phyloP scores from a whole-genome alignment of 2,113 vertebrate species.

The Tenrec ecaudatus region DNA sequence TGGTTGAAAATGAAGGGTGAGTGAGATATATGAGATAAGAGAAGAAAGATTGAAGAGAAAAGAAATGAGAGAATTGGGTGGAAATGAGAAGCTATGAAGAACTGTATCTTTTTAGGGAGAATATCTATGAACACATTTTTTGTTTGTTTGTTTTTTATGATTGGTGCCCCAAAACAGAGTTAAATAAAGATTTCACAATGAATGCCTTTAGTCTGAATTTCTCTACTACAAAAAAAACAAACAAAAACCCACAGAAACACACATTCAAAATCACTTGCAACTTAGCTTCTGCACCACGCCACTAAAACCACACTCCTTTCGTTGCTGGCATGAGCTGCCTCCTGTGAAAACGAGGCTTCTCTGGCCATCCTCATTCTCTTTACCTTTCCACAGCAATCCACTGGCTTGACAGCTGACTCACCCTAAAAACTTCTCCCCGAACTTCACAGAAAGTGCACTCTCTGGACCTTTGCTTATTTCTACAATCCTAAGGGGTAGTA shows the following conservation, averaged over 20 bases:
- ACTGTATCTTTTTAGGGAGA: slow-evolving; percentile 34
- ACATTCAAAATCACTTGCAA: not conserved
- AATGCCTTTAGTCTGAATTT: slow-evolving; percentile 34
- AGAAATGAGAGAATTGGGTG: slow-evolving; percentile 22
- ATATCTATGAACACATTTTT: not conserved
- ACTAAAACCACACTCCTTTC: not conserved
- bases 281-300: not conserved
- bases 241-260: no score
- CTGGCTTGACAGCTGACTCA: slow-evolving; percentile 26
- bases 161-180: slow-evolving; percentile 25
- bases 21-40: not conserved
- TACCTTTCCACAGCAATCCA: slow-evolving; percentile 13
- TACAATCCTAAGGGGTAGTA: not conserved
- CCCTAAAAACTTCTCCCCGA: not conserved
- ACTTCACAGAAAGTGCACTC: not conserved
- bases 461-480: not conserved
- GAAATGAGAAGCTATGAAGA: not conserved
- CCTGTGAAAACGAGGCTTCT: not conserved
- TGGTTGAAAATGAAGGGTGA: slow-evolving; percentile 49
- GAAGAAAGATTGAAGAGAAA: not conserved
- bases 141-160: not conserved
- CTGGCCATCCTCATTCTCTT: not conserved
- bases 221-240: slow-evolving; percentile 7
- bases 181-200: slow-evolving; percentile 68
- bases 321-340: not conserved